Conservation (phyloP, 2,888 invertebrate genomes). For the Eristalinus sepulchralis region DNA sequence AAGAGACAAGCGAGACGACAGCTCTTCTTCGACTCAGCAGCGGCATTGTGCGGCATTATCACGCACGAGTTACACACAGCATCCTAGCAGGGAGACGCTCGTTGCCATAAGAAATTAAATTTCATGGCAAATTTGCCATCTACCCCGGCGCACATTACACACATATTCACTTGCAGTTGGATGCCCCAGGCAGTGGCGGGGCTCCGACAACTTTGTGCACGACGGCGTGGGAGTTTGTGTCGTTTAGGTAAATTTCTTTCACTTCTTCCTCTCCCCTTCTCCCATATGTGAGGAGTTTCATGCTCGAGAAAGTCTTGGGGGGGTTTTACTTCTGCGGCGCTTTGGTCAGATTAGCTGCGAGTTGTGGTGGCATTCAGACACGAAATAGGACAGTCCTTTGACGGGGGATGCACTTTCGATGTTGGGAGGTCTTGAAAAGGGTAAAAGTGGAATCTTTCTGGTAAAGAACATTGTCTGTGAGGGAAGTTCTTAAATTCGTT, state of each 20-base stretch:
- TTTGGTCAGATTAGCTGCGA: neutral
- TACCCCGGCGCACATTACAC: slow-evolving; percentile 15
- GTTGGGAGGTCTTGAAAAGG: no score
- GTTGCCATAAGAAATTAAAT: slow-evolving; percentile 25
- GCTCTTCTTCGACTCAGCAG: neutral
- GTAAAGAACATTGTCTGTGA: no score
- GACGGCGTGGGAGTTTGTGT: neutral
- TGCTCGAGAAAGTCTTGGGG: neutral
- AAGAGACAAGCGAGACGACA: neutral
- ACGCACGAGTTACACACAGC: neutral
- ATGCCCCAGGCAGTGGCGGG: neutral
- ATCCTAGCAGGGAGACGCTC: neutral
- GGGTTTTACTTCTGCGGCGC: neutral
- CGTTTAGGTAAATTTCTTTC: neutral
- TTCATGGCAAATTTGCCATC: slow-evolving; percentile 34
- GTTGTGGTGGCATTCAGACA: neutral
- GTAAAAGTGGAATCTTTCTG: no score
- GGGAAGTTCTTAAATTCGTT: no score
- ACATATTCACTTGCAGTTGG: slow-evolving; percentile 4
- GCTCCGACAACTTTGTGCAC: neutral
- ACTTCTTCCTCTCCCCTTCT: neutral
- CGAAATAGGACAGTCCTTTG: neutral
- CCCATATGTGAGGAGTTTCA: neutral
- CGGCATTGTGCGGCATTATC: neutral
- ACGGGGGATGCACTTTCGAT: neutral